Base-by-base conservation (phyloP, 2,797 vertebrate species). In the Xiphorhynchus erythropygius region DNA sequence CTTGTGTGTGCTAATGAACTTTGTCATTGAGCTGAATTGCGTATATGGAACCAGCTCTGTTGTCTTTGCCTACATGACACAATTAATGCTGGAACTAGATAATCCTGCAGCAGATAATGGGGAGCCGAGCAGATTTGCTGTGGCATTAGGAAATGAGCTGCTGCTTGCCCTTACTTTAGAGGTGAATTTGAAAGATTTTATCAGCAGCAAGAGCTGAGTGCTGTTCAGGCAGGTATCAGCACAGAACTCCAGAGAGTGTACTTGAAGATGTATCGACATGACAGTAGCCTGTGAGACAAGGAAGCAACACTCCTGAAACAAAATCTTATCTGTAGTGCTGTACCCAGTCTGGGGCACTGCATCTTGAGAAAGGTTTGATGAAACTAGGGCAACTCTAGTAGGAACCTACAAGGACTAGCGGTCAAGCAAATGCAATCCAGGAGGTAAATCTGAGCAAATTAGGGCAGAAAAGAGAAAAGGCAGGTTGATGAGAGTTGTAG, bases 141-240 rank as follows among this genome's bases (percentile, higher is more conserved):
- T 81, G 67, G 89, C 94, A 74, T 92, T 91, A 84, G 87, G 90
- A 94, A 90, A 86, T 84, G 77, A 95, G 85, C 74, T 79, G 87
- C 84, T 81, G 70, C 71, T 93, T 93, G 93, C 74, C 87, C 82
- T 82, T 80, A 92, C 39, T 93, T 96, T 74, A 90, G 85, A 90
- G 87, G 77, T 91, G 85, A 94, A 91, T 88, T 77, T 53, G 67
- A 87, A 94, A 91, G 91, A 88, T 89, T 64, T 22, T 88, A 60
- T 91, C 96, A 89, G 84, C 57, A 69, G 39, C n/a, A 55, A 67
- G 67, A 93, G 44, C 73, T 55, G 47, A 59, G 47, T 0, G 0
- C 59, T 76, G 10, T 46, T 56, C 46, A 46, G 73, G 79, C 65
- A 88, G 55, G 77, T 90, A 39, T 84, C 70, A 60, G 37, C 10